Base-by-base conservation (phyloP, 2,797 vertebrate species). In the Spinus olivaceus region DNA sequence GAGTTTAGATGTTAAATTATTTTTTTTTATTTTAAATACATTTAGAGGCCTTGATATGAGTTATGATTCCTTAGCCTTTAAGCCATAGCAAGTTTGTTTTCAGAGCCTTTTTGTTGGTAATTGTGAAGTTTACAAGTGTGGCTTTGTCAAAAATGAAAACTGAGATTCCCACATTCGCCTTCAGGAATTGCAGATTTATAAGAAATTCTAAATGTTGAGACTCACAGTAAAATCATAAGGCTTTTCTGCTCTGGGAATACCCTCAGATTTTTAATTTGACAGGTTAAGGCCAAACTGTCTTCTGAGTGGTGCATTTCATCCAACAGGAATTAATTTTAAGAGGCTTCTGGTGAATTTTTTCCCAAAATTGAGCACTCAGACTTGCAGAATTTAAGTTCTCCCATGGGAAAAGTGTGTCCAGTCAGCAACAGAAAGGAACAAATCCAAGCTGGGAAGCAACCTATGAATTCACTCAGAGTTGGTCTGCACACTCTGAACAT, bases 201-300 rank as follows among this genome's bases (percentile, higher is more conserved):
- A 83, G 50, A 69, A 94, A 46, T 41, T 21, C 17, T 51, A 39
- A 81, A 63, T 63, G 41, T 77, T 54, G 53, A 74, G 61, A 63
- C 24, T 91, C 9, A 0, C 17, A 46, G 59, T 71, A 61, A 86
- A 92, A 93, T 81, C 54, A 30, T 41, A 51, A 69, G 69, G 37
- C 39, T 87, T 78, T 37, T 32, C 50, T 0, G 0, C 54, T 49
- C 33, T 72, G 84, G 84, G 79, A 82, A 42, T 86, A 72, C 32
- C 33, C 61, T 94, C 25, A 46, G 42, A 65, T 64, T 93, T 94
- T 89, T 95, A 65, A 87, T 95, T 89, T 92, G 84, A 78, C 61
- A 83, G 79, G 67, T 86, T 94, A 96, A 94, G 1, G 2, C 69
- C 74, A 81, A 81, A 37, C 39, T 79, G 25, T 57, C 54, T 91